Evolutionary conservation across 1,140 invertebrate genomes (phyloP).

Genomic region (Andrena cerasifolii): DNA sequence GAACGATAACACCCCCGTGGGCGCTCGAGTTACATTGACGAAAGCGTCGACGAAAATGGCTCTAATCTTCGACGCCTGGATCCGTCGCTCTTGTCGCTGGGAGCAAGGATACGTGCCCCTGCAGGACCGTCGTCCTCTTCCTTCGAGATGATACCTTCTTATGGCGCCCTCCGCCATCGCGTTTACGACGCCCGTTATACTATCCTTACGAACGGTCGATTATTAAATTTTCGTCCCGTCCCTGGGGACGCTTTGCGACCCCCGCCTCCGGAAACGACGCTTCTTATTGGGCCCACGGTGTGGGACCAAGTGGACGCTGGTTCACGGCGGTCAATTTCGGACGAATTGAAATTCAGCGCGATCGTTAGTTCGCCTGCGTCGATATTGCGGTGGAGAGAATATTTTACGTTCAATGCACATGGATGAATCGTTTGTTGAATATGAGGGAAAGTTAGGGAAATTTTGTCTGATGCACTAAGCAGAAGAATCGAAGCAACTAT

Average conservation of each 20-base stretch:
- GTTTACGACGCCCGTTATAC: conserved; percentile 42
- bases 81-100: background rate
- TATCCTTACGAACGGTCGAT: conserved; percentile 17
- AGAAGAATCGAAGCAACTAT: too few relatives aligned
- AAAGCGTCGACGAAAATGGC: conserved; percentile 30
- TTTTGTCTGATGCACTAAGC: too few relatives aligned
- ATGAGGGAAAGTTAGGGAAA: too few relatives aligned
- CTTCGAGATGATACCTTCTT: conserved; percentile 20
- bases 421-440: too few relatives aligned
- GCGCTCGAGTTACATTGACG: conserved; percentile 32
- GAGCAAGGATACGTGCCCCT: conserved; percentile 7
- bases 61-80: conserved; percentile 47
- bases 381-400: background rate
- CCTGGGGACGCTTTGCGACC: conserved; percentile 8
- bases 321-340: background rate
- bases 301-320: background rate
- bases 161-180: conserved; percentile 16
- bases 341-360: background rate
- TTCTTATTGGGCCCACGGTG: background rate
- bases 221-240: conserved; percentile 46
- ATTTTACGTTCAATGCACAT: too few relatives aligned
- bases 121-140: background rate
- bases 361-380: background rate
- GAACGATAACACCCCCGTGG: conserved; percentile 49
- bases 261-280: background rate